These are phyloP conservation scores for Melanostoma scalare DNA, from an alignment of 2,888 invertebrate species.

Conservation along the genomic window DNA sequence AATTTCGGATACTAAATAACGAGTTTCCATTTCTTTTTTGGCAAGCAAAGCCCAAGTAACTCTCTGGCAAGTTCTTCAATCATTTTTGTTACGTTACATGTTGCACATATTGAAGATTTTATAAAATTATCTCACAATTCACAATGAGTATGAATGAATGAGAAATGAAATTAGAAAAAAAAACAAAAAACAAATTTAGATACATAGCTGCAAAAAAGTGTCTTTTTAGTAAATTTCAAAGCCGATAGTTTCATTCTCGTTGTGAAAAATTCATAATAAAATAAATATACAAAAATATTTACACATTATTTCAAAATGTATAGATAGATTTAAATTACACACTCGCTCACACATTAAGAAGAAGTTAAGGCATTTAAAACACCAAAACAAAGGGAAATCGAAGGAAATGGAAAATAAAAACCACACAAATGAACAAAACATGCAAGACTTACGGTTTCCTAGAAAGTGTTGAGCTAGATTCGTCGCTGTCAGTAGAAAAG, in stretches of 20 bases:
- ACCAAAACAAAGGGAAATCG: constrained; percentile 22
- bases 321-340: constrained; percentile 14
- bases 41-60: too few relatives aligned
- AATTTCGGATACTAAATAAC: too few relatives aligned
- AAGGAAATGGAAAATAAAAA: constrained; percentile 41
- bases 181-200: constrained; percentile 26
- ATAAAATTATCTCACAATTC: not conserved
- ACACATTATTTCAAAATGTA: constrained; percentile 8
- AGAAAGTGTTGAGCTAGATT: constrained; percentile 82
- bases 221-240: constrained; percentile 53
- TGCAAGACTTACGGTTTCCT: constrained; percentile 81
- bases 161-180: constrained; percentile 20
- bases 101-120: too few relatives aligned
- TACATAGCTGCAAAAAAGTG: constrained; percentile 58
- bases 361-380: constrained; percentile 5
- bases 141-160: constrained; percentile 6
- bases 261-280: constrained; percentile 69
- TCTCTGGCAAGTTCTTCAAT: too few relatives aligned
- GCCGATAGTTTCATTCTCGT: constrained; percentile 71
- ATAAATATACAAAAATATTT: constrained; percentile 41
- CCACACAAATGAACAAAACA: constrained; percentile 21
- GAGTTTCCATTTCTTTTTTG: too few relatives aligned
- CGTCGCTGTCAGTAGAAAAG: constrained; percentile 90
- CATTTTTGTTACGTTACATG: too few relatives aligned
- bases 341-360: constrained; percentile 24